Base-by-base conservation (phyloP, 2,888 invertebrate genomes). In the Sinopyrophorus schimmeli region DNA sequence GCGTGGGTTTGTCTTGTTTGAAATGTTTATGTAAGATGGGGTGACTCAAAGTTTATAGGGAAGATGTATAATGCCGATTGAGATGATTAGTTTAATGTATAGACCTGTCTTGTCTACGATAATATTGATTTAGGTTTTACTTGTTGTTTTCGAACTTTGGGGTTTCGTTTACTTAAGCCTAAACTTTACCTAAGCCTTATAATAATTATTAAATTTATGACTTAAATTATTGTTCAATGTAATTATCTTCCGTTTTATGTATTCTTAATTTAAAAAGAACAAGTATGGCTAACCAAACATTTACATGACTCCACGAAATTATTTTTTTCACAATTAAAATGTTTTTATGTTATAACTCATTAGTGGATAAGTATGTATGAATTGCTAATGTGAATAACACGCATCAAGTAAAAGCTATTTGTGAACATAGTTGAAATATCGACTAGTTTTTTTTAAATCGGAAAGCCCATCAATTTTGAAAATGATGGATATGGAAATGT, bases 111-210 rank as follows among this genome's bases (percentile, higher is more conserved):
- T 60, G 61, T 60, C 61, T 58, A 57, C 58, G 63, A 64, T 63
- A 66, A 67, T 68, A 68, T 68, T 68, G 67, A 66, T 68, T 68
- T 62, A 66, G 63, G 65, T 66, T 66, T 66, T 65, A 64, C 64
- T 64, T 65, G 65, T 66, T 65, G 67, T 67, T 65, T 67, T 63
- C 62, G 61, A 54, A 54, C 57, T 57, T 57, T 43, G 46, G 40
- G 48, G 39, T 40, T 43, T 42, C 34, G 48, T 46, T 47, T 51
- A 50, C 32, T 27, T 42, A 47, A 47, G 32, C 34, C 31, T 35
- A 27, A 42, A 46, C 38, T 38, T 38, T 39, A 34, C 21, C 34
- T 48, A 48, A 42, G 37, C 30, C 34, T 32, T 16, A 38, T 16
- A 12, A 24, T 12, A 30, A 46, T 46, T 46, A 46, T 38, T 46